Evolutionary conservation across 1,140 invertebrate genomes (phyloP).

Genomic region (Steinernema khuongi): DNA sequence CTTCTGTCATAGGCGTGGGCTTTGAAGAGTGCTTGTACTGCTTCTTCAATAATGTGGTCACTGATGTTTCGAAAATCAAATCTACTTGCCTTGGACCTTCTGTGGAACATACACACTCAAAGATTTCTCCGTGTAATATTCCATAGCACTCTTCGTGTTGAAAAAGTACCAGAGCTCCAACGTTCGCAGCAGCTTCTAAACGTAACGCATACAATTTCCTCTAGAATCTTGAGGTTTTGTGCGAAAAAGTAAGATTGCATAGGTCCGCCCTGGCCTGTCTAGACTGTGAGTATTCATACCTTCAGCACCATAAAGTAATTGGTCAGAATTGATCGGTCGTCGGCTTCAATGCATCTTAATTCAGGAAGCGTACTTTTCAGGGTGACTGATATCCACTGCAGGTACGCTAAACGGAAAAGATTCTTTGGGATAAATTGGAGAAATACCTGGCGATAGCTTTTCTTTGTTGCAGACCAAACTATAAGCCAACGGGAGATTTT

Average conservation of each 20-base stretch:
- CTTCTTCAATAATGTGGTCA: too few species aligned
- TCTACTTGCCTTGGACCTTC: background rate
- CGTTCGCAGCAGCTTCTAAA: background rate
- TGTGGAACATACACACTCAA: background rate
- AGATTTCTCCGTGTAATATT: background rate
- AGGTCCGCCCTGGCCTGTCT: too few species aligned
- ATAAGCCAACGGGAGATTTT: too few species aligned
- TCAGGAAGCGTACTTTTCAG: background rate
- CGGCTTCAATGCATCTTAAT: background rate
- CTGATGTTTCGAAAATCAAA: slow-evolving; percentile 18
- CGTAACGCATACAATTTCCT: too few species aligned
- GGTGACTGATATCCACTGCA: background rate
- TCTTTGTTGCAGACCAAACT: background rate
- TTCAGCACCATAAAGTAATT: background rate
- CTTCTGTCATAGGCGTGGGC: background rate
- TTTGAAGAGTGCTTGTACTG: too few species aligned
- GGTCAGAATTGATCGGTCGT: background rate
- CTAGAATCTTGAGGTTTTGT: too few species aligned
- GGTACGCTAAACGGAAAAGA: background rate
- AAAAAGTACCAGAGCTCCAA: background rate
- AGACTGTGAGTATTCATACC: background rate
- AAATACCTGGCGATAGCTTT: background rate
- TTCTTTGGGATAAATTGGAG: too few species aligned
- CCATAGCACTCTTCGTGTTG: slow-evolving; percentile 15
- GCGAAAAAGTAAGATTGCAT: background rate